Evolutionary conservation across 2,113 vertebrate genomes (phyloP).

Genomic region (Cichladusa arquata): DNA sequence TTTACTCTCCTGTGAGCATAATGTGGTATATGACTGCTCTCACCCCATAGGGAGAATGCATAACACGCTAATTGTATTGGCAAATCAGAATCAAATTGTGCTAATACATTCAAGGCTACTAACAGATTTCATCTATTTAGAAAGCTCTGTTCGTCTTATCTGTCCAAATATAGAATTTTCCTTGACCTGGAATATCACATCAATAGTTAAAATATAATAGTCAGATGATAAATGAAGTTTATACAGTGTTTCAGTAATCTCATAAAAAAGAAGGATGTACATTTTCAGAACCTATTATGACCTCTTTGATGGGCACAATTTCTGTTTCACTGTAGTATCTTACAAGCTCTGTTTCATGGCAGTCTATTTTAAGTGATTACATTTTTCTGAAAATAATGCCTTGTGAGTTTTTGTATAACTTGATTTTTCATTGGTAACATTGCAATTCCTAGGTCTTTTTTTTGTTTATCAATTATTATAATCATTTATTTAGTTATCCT

Average conservation of each 20-base stretch:
- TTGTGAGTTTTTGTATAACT: not conserved
- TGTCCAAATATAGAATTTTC: not conserved
- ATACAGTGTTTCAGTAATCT: not conserved
- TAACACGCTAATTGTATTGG: slow-evolving; percentile 47
- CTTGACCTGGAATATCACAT: not conserved
- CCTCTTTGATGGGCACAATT: not conserved
- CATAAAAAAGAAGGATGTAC: not conserved
- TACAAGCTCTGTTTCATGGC: not conserved
- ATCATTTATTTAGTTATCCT: not conserved
- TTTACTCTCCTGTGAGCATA: slow-evolving; percentile 38
- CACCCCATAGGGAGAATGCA: not conserved
- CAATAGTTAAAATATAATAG: not conserved
- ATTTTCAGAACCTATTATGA: not conserved
- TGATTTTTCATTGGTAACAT: not conserved
- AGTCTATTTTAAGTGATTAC: not conserved
- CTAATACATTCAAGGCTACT: slow-evolving; percentile 15
- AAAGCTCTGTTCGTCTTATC: not conserved
- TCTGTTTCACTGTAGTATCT: not conserved
- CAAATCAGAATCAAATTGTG: slow-evolving; percentile 52
- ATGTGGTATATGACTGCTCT: slow-evolving; percentile 25
- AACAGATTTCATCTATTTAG: slow-evolving; percentile 5
- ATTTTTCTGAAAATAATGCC: not conserved
- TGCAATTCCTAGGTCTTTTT: not conserved
- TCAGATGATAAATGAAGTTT: not conserved
- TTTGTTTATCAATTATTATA: not conserved